These are phyloP conservation scores for Whitmania pigra DNA, from an alignment of 1,140 invertebrate species.

Conservation along the genomic window DNA sequence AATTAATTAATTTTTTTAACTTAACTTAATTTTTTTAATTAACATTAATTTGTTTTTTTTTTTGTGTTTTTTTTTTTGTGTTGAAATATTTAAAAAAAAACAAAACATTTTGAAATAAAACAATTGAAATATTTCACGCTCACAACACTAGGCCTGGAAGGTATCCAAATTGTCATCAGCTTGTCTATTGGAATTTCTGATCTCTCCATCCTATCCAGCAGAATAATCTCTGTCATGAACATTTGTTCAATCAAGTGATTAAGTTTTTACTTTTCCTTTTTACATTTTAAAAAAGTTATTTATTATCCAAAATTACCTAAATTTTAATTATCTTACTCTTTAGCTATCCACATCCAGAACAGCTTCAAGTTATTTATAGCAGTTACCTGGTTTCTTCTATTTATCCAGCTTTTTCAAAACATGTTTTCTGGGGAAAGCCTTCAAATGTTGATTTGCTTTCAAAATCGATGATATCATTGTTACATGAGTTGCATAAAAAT, in stretches of 20 bases:
- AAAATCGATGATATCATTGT: slow-evolving; percentile 49
- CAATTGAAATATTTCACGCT: too few relatives aligned
- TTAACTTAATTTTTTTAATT: too few relatives aligned
- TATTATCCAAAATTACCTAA: neutral
- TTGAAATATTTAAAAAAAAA: too few relatives aligned
- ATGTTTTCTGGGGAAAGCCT: slow-evolving; percentile 43
- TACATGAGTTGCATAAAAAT: slow-evolving; percentile 37
- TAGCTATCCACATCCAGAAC: slow-evolving; percentile 56
- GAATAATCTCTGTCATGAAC: slow-evolving; percentile 54
- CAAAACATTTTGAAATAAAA: too few relatives aligned
- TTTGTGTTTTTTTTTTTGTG: too few relatives aligned
- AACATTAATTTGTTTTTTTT: too few relatives aligned
- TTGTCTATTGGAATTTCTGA: slow-evolving; percentile 48
- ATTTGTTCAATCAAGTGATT: slow-evolving; percentile 52
- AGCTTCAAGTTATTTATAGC: slow-evolving; percentile 50
- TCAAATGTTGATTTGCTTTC: slow-evolving; percentile 49
- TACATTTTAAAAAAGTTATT: neutral
- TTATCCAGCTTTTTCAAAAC: slow-evolving; percentile 37
- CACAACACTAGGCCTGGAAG: too few relatives aligned
- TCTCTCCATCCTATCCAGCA: slow-evolving; percentile 47
- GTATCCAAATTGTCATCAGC: slow-evolving; percentile 56
- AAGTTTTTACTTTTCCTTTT: neutral
- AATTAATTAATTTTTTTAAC: too few relatives aligned
- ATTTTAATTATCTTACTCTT: slow-evolving; percentile 27
- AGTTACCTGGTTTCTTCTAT: slow-evolving; percentile 47